phyloP scores from a whole-genome alignment of 2,888 invertebrate genomes.

The Orthosia cruda region DNA sequence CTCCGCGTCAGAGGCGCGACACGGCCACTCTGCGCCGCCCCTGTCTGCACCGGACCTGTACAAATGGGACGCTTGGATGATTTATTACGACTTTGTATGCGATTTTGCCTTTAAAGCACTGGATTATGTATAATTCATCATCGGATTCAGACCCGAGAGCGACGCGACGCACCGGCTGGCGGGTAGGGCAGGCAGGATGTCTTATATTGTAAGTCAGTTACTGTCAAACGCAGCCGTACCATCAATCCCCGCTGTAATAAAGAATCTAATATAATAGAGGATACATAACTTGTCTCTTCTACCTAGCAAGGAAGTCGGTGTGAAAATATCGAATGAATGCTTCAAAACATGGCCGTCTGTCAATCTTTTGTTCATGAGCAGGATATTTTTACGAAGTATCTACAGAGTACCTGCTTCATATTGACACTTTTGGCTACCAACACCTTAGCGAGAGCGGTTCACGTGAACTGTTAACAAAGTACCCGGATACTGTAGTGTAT shows the following conservation, averaged over 20 bases:
- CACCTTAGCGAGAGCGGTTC: background rate
- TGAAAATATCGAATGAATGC: background rate
- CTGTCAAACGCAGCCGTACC: conserved; percentile 14
- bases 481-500: conserved; percentile 7
- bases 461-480: conserved; percentile 11
- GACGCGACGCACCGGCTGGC: conserved; percentile 1
- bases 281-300: background rate
- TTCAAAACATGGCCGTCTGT: background rate
- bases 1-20: conserved; percentile 7
- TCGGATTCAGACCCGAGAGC: conserved; percentile 9
- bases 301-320: background rate
- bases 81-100: conserved; percentile 56
- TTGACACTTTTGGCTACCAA: background rate
- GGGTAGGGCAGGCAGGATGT: conserved; percentile 9
- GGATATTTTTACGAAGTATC: background rate
- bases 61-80: conserved; percentile 52
- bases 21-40: background rate
- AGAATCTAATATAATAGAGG: conserved; percentile 11
- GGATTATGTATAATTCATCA: conserved; percentile 66
- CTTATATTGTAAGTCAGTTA: conserved; percentile 13
- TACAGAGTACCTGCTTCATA: no score
- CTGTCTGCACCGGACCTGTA: conserved; percentile 24
- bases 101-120: conserved; percentile 44
- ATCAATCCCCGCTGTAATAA: conserved; percentile 25
- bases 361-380: background rate